Evolutionary conservation across 2,888 invertebrate genomes (phyloP).

Genomic region (Trissonchulus sp.): DNA sequence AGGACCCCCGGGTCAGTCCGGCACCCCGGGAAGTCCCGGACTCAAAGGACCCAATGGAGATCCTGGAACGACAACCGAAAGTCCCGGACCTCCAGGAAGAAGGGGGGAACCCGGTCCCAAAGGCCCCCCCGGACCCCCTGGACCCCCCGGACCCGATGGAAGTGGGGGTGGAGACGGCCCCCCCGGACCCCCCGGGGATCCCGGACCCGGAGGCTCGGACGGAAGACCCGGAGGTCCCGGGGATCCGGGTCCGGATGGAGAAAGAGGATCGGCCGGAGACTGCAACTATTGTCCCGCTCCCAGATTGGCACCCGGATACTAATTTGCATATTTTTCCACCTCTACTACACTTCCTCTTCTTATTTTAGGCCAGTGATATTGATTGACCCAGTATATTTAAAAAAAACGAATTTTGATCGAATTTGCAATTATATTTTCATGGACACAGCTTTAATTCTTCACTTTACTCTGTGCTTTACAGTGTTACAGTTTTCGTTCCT

Average conservation of each 20-base stretch:
- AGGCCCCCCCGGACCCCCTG: slow-evolving; percentile 9
- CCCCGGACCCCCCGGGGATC: not conserved
- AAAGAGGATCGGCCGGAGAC: not conserved
- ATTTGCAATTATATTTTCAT: too few species aligned
- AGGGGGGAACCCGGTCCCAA: not conserved
- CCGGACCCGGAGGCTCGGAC: not conserved
- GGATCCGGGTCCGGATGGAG: not conserved
- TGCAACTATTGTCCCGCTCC: slow-evolving; percentile 25
- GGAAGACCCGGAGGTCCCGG: not conserved
- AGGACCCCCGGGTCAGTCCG: slow-evolving; percentile 30
- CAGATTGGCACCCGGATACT: slow-evolving; percentile 41
- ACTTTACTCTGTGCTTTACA: too few species aligned
- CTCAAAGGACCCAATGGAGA: slow-evolving; percentile 26
- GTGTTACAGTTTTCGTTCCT: too few species aligned
- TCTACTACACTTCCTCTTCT: too few species aligned
- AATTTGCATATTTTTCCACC: too few species aligned
- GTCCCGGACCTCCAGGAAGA: slow-evolving; percentile 7
- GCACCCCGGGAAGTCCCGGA: slow-evolving; percentile 8
- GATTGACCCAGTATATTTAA: too few species aligned
- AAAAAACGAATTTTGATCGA: too few species aligned
- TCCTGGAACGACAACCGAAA: slow-evolving; percentile 11
- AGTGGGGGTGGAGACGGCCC: not conserved
- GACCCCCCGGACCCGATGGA: slow-evolving; percentile 8
- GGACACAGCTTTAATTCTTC: too few species aligned
- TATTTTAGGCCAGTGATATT: too few species aligned